phyloP scores from a whole-genome alignment of 37 sponge, comb jelly and placozoan species.

The Lycopodina hypogea region DNA sequence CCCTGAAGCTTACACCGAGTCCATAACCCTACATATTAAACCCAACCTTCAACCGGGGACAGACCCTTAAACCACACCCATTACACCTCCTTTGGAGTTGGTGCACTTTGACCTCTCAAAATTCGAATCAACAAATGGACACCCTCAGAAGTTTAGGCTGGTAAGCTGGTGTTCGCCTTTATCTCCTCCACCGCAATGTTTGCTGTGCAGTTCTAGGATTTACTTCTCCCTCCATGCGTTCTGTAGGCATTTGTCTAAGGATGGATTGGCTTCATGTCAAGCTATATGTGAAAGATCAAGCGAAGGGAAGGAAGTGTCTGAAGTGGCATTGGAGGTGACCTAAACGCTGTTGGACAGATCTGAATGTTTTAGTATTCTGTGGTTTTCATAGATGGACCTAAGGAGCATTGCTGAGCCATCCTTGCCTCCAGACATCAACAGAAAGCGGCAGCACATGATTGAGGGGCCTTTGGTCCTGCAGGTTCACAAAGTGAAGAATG shows the following conservation, averaged over 20 bases:
- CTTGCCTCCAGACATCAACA: constrained; percentile 11
- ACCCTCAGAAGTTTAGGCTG: constrained; percentile 35
- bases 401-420: constrained; percentile 23
- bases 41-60: no score
- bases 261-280: constrained; percentile 38
- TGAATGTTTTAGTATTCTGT: not conserved
- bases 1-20: no score
- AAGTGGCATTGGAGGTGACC: constrained; percentile 42
- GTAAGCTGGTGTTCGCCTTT: constrained; percentile 20
- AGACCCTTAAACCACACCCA: no score
- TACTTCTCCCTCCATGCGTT: not conserved
- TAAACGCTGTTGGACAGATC: not conserved
- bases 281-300: constrained; percentile 11
- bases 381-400: constrained; percentile 36
- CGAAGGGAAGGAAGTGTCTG: constrained; percentile 8
- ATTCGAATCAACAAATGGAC: no score
- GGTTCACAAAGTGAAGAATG: constrained; percentile 64
- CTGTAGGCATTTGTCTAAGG: constrained; percentile 39
- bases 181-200: not conserved
- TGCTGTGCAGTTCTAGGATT: not conserved
- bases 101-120: no score
- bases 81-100: no score
- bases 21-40: no score
- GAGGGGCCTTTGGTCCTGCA: constrained; percentile 64
- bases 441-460: constrained; percentile 9